Base-by-base conservation (phyloP, 2,797 vertebrate species). In the Orientallactaga sibirica region DNA sequence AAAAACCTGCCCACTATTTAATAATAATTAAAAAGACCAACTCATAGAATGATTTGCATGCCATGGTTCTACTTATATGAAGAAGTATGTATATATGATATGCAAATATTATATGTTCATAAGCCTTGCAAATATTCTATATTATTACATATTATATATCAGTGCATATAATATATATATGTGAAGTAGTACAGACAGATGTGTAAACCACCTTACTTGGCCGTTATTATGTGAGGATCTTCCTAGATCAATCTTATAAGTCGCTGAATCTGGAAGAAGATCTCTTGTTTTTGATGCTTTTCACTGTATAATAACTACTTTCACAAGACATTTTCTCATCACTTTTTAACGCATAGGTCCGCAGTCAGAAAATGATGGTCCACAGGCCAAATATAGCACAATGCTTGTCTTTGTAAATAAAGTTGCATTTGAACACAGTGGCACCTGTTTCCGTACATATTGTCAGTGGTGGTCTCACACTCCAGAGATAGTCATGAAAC, bases 281-380 rank as follows among this genome's bases (percentile, higher is more conserved):
- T 81, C 14, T 33, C 27, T 79, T 14, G 2, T 8, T 11, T 33
- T 91, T 95, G 73, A 75, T 64, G 24, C 14, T 68, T 86, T 82
- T 83, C 11, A 75, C 4, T 84, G 25, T 87, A 8, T 84, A 73
- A 67, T 66, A 33, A 76, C 14, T 62, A 25, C 14, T 90, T 93
- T 91, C 19, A 84, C 4, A 48, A 14, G 94, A 86, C 24, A 90
- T 84, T 86, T 81, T 52, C 52, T 91, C 18, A 73, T 91, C 14
- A 77, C 68, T 80, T 92, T 87, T 48, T n/a, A 88, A 96, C 86
- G 15, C 55, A 41, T 58, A 78, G n/a, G 11, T 85, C 41, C 85
- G 25, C 4, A 82, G 24, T 70, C 27, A 90, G 4, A 11, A 86
- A 91, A 37, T 37, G 29, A 62, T 75, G 12, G 6, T 27, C 52